Conservation (phyloP, 1,140 invertebrate species). For the Orussus abietinus region DNA sequence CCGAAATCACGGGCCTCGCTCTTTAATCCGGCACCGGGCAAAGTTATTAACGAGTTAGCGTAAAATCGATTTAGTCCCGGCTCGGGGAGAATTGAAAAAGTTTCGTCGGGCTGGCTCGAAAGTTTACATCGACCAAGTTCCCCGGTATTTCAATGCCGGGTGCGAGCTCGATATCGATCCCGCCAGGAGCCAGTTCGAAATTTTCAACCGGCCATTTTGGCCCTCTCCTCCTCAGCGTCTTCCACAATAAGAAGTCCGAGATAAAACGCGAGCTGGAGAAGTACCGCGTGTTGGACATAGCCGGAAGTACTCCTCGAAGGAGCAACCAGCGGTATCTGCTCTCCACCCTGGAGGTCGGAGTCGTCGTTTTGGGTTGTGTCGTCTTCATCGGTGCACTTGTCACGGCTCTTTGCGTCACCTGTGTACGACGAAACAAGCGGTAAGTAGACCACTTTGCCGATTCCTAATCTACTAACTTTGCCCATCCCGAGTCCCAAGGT, state of each 20-base stretch:
- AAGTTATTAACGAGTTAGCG: no score
- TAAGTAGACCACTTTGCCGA: conserved; percentile 36
- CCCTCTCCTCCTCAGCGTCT: conserved; percentile 55
- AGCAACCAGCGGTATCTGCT: conserved; percentile 55
- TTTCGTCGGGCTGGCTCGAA: no score
- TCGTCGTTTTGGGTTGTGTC: conserved; percentile 71
- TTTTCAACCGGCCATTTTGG: no score
- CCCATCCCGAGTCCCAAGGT: no score
- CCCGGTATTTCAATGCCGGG: no score
- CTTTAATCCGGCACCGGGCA: no score
- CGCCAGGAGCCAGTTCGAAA: no score
- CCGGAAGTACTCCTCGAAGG: conserved; percentile 41
- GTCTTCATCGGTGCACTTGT: conserved; percentile 74
- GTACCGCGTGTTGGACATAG: conserved; percentile 58
- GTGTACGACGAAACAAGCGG: conserved; percentile 64
- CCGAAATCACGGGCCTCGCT: no score
- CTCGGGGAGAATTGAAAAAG: no score
- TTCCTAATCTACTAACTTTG: conserved; percentile 1
- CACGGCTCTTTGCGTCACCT: conserved; percentile 74
- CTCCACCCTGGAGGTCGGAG: conserved; percentile 75
- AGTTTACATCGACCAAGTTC: no score
- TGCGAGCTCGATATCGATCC: no score
- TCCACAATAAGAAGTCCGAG: conserved; percentile 58
- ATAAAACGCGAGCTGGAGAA: conserved; percentile 59
- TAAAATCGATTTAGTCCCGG: no score